phyloP scores from a whole-genome alignment of 2,113 vertebrate species.

The Nanorana parkeri region DNA sequence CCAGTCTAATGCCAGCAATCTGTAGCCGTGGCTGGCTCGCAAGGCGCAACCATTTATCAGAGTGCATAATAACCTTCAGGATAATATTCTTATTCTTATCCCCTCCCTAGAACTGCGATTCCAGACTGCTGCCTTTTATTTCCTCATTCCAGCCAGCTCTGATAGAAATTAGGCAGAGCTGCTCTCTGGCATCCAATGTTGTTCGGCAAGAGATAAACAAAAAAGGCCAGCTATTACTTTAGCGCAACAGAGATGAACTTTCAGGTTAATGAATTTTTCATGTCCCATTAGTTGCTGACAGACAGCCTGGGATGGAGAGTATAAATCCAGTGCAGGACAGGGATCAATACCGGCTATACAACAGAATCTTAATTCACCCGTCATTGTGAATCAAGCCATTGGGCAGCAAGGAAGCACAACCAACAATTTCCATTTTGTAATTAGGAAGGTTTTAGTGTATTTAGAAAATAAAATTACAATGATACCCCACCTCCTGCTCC shows the following conservation, averaged over 20 bases:
- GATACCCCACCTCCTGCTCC: too few relatives aligned
- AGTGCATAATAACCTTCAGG: conserved; percentile 14
- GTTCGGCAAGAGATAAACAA: conserved; percentile 32
- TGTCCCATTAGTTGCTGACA: conserved; percentile 26
- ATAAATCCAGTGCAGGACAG: not conserved
- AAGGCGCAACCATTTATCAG: conserved; percentile 10
- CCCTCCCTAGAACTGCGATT: not conserved
- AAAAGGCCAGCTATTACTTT: conserved; percentile 46
- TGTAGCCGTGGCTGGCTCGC: not conserved
- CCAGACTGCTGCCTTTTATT: conserved; percentile 25
- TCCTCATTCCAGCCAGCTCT: not conserved
- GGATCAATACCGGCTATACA: too few relatives aligned
- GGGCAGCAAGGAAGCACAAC: too few relatives aligned
- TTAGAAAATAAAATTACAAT: too few relatives aligned
- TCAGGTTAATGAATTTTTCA: conserved; percentile 46
- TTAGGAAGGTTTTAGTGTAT: too few relatives aligned
- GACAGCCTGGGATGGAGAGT: not conserved
- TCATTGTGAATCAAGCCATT: too few relatives aligned
- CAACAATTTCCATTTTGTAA: too few relatives aligned
- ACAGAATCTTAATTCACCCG: too few relatives aligned
- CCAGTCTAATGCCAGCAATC: conserved; percentile 26
- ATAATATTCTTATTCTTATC: conserved; percentile 1
- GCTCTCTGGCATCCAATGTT: not conserved
- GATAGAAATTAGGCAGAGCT: conserved; percentile 29
- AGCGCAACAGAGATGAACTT: conserved; percentile 44